Base-by-base conservation (phyloP, 2,888 invertebrate genomes). In the Macrophya annulata region DNA sequence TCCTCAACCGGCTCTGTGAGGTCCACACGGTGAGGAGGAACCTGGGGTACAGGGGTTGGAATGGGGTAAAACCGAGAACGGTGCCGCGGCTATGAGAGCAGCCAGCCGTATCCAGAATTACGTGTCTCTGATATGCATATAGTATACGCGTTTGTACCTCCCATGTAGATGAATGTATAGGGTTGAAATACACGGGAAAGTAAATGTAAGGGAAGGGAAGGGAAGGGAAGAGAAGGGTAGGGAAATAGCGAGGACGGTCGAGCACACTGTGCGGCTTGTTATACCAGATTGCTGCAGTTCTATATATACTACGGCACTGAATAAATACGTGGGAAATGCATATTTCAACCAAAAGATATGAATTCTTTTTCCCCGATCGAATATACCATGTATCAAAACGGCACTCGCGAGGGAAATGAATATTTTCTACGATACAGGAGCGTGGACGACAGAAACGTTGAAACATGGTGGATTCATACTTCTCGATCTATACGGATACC, bases 71-170 rank as follows among this genome's bases (percentile, higher is more conserved):
- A 65, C 37, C 83, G 55, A 40, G 74, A 83, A 83, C 71, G 84
- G 72, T 55, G 10, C 31, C 43, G 71, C 81, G 86, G 82, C 62
- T 31, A 43, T 74, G 12, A 84, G 77, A 76, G 79, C 83, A 51
- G 85, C 74, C 84, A 76, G 85, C 84, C 79, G 84, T 76, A 76
- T 86, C 85, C 87, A 84, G 90, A 91, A 91, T 91, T 92, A 90
- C 88, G 88, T 88, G 88, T 89, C 87, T 87, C 88, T 87, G 87
- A 89, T 89, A 87, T 84, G 87, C 84, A 85, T 85, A 82, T 85
- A 79, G 79, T 82, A 65, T 79, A 65, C 48, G 84, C 84, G 21
- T 59, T 45, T 59, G 40, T 81, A 68, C 68, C 1, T 17, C 68
- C 45, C 48, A 43, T 25, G 48, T 51, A 21, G 51, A 48, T 77